These are phyloP conservation scores for Lipophrys pholis DNA, from an alignment of 2,113 vertebrate genomes.

Conservation along the genomic window DNA sequence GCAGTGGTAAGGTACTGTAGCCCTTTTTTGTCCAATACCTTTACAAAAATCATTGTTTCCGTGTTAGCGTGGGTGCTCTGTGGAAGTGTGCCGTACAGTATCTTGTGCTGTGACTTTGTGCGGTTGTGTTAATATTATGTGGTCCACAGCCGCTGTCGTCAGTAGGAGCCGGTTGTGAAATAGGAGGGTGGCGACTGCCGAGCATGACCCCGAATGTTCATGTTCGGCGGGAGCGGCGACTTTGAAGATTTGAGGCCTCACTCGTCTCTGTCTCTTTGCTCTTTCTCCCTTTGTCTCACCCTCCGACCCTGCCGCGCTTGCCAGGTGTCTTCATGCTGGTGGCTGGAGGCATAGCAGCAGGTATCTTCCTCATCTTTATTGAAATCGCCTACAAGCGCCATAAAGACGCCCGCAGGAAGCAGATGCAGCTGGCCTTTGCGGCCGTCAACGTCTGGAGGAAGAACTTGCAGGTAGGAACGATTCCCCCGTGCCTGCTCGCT, in stretches of 20 bases:
- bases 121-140: constrained; percentile 51
- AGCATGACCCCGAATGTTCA: constrained; percentile 30
- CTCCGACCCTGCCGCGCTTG: constrained; percentile 18
- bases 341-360: constrained; percentile 98
- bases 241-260: constrained; percentile 30
- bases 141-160: constrained; percentile 49
- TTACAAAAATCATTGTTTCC: constrained; percentile 63
- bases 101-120: constrained; percentile 69
- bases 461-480: constrained; percentile 96
- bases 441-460: constrained; percentile 99
- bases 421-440: constrained; percentile 99
- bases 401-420: constrained; percentile 99
- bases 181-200: constrained; percentile 51
- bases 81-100: constrained; percentile 61
- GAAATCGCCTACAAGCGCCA: constrained; percentile 99
- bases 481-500: constrained; percentile 24
- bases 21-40: constrained; percentile 86
- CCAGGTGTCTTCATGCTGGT: constrained; percentile 99
- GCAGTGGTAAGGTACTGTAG: constrained; percentile 85
- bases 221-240: constrained; percentile 54
- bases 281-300: constrained; percentile 29
- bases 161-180: constrained; percentile 56
- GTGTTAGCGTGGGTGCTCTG: constrained; percentile 63
- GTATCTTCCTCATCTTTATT: constrained; percentile 99
- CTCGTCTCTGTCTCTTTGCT: constrained; percentile 23